Evolutionary conservation across 2,797 vertebrate species (phyloP).

Genomic region (Coregonus suidteri): DNA sequence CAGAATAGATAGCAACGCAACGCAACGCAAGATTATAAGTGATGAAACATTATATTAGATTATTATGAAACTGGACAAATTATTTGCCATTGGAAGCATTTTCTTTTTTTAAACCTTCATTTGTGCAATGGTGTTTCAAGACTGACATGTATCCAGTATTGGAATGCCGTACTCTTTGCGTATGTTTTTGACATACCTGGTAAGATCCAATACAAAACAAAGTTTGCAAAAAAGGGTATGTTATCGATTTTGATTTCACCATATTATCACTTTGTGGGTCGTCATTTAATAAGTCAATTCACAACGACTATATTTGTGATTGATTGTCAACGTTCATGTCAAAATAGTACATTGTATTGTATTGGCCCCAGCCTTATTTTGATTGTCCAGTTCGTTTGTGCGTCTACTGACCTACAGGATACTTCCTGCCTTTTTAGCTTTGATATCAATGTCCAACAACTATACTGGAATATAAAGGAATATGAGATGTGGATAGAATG

Average conservation of each 20-base stretch:
- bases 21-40: neutral
- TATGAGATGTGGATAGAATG: neutral
- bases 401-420: slow-evolving; percentile 57
- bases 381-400: slow-evolving; percentile 46
- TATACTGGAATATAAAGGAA: neutral
- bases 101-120: slow-evolving; percentile 63
- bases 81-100: slow-evolving; percentile 53
- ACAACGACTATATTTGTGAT: slow-evolving; percentile 75
- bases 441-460: slow-evolving; percentile 56
- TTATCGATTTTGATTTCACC: slow-evolving; percentile 36
- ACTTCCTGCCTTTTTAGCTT: slow-evolving; percentile 58
- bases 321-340: slow-evolving; percentile 64
- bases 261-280: slow-evolving; percentile 53
- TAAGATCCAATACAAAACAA: slow-evolving; percentile 28
- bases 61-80: slow-evolving; percentile 39
- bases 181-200: slow-evolving; percentile 51
- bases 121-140: slow-evolving; percentile 56
- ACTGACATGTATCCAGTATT: slow-evolving; percentile 46
- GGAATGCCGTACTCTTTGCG: slow-evolving; percentile 52
- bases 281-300: slow-evolving; percentile 64
- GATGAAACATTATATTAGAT: slow-evolving; percentile 20
- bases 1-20: slow-evolving; percentile 21
- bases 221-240: neutral
- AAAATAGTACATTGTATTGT: slow-evolving; percentile 41
- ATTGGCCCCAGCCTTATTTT: slow-evolving; percentile 66